Conservation (phyloP, 2,113 vertebrate species). For the Crotalus horridus region DNA sequence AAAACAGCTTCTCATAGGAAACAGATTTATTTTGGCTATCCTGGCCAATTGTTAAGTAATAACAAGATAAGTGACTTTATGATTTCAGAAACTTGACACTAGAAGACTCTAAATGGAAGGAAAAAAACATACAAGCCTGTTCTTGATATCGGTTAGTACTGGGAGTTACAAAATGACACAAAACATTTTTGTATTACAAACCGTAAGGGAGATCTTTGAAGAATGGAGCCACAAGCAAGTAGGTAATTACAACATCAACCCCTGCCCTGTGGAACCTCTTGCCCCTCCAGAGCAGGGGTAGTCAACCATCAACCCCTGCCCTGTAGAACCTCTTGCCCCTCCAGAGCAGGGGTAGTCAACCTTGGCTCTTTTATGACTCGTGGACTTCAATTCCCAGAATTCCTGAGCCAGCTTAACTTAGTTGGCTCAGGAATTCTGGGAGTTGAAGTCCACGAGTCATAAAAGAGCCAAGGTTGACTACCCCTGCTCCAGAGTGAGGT, state of each 20-base stretch:
- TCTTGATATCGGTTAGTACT: background rate
- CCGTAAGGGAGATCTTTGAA: background rate
- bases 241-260: background rate
- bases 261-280: background rate
- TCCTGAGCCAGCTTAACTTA: too few relatives aligned
- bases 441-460: too few relatives aligned
- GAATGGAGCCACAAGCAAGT: background rate
- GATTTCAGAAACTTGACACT: background rate
- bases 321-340: too few relatives aligned
- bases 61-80: background rate
- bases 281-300: too few relatives aligned
- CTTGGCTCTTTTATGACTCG: too few relatives aligned
- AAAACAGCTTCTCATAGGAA: background rate
- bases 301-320: too few relatives aligned
- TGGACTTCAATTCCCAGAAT: too few relatives aligned
- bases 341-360: too few relatives aligned
- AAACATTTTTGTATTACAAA: background rate
- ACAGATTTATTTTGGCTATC: background rate
- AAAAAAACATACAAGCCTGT: background rate
- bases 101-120: background rate
- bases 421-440: too few relatives aligned
- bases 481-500: too few relatives aligned
- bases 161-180: background rate
- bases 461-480: too few relatives aligned
- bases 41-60: background rate